phyloP scores from a whole-genome alignment of 2,113 vertebrate genomes.

The Sinosuthora webbiana region DNA sequence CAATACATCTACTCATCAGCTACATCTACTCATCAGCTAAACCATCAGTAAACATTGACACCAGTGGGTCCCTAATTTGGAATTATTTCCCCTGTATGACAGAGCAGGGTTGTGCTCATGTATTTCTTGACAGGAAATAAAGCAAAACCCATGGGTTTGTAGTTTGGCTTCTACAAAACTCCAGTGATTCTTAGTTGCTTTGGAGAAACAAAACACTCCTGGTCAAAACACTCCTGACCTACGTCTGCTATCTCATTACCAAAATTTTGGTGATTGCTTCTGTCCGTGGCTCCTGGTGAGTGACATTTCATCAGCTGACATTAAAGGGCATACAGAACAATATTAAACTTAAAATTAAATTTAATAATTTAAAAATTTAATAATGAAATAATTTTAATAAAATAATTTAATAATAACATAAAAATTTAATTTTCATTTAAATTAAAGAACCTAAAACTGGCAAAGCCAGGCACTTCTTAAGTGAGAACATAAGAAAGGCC shows the following conservation, averaged over 20 bases:
- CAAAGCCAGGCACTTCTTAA: not conserved
- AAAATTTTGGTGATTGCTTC: not conserved
- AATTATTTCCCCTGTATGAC: not conserved
- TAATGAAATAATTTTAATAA: not conserved
- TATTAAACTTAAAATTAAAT: not conserved
- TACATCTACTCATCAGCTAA: not conserved
- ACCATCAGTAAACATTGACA: not conserved
- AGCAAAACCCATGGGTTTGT: not conserved
- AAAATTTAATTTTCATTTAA: not conserved
- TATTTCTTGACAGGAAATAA: not conserved
- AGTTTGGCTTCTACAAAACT: not conserved
- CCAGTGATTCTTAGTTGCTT: not conserved
- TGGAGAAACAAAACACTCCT: not conserved
- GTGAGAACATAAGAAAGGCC: not conserved
- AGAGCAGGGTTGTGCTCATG: not conserved
- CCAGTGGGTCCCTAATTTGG: not conserved
- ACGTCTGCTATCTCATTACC: fast-evolving
- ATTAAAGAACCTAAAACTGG: not conserved
- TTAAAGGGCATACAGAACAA: not conserved
- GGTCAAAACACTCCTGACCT: not conserved
- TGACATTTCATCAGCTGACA: not conserved
- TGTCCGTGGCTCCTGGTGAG: not conserved
- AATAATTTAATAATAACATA: not conserved
- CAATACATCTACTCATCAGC: not conserved
- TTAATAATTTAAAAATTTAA: not conserved